Evolutionary conservation across 2,797 vertebrate genomes (phyloP), one percentile per base, ranked within the genome.

Genomic region (Sorex maritimensis): DNA sequence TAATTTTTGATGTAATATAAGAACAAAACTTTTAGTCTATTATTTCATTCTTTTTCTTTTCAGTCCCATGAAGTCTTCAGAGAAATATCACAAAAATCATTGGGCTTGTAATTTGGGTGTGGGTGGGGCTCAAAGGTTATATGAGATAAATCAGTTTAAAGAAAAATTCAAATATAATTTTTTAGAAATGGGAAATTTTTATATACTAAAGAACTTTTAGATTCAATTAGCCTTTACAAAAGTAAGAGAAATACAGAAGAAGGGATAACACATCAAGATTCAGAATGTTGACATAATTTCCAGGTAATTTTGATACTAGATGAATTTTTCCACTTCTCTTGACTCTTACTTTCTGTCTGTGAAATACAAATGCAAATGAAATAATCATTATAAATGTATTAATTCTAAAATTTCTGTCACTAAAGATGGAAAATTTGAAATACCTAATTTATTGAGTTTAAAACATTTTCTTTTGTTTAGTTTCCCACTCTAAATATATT

Each of bases 41-140:
- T 26, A 67, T 73, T 94, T 96, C 88, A 68, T 67, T 72, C 88
- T 92, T 73, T 88, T 72, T 9, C 46, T 94, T 78, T 23, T 88
- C 71, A 71, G 41, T 83, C 80, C 82, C 9, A 80, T 44, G 13
- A 8, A 34, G 89, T 30, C 38, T 21, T 44, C 2, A 0, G 5
- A 90, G 49, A 72, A 61, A 68, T 89, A 69, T 88, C 87, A 24
- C 8, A 90, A 46, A 72, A 61, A 68, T 89, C 65, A 86, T 92
- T 89, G 24, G 26, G 38, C 11, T 87, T n/a, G 2, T 44, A n/a
- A 19, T 34, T 34, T 34, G 34, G 34, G 34, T 34, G 34, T 1
- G 34, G 34, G 34, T 34, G 34, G 34, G 34, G 34, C 34, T 34
- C 34, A 34, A 34, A 52, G 21, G 4, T 86, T 93, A 73, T 77